Conservation (phyloP, 1,140 invertebrate genomes). For the Thereuonema tuberculata region DNA sequence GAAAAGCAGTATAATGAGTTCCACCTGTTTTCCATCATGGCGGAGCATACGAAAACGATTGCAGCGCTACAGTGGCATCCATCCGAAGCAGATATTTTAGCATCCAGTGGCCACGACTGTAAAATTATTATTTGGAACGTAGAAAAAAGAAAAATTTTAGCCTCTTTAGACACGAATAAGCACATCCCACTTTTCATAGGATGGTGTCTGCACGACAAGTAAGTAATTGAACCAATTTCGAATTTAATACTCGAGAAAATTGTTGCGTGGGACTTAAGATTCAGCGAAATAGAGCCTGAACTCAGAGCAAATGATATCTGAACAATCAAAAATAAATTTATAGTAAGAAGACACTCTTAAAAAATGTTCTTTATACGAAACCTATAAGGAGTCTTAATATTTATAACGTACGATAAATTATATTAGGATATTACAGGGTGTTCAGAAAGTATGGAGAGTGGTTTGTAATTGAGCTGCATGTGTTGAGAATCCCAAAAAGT, state of each 20-base stretch:
- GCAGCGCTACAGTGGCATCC: slow-evolving; percentile 32
- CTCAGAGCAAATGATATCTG: too few relatives aligned
- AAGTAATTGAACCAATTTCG: neutral
- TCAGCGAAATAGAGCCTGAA: neutral
- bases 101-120: slow-evolving; percentile 27
- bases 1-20: slow-evolving; percentile 34
- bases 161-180: slow-evolving; percentile 21
- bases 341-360: too few relatives aligned
- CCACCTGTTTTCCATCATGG: slow-evolving; percentile 33
- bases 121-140: slow-evolving; percentile 32
- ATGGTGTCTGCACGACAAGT: slow-evolving; percentile 22
- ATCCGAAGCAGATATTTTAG: slow-evolving; percentile 27
- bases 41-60: slow-evolving; percentile 37
- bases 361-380: too few relatives aligned
- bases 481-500: too few relatives aligned
- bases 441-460: too few relatives aligned
- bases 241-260: neutral
- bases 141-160: slow-evolving; percentile 23
- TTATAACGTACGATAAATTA: too few relatives aligned
- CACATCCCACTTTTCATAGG: slow-evolving; percentile 22
- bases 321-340: too few relatives aligned
- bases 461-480: too few relatives aligned
- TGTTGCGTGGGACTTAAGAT: neutral
- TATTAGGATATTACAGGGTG: too few relatives aligned
- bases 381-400: too few relatives aligned